Evolutionary conservation across 2,888 invertebrate species (phyloP).

Genomic region (Brachycybe producta): DNA sequence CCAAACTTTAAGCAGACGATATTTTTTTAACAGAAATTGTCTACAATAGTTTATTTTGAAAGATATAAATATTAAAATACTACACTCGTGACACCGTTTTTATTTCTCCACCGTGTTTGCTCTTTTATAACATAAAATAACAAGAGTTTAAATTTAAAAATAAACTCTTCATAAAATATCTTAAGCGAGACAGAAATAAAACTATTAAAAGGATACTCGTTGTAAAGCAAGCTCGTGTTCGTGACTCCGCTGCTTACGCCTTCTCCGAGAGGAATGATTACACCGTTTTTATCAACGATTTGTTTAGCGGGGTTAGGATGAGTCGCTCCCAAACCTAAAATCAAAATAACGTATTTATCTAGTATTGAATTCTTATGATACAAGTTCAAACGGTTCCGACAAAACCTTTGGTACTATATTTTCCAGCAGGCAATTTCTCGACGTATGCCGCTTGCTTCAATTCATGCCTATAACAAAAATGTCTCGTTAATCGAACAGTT

Average conservation of each 20-base stretch:
- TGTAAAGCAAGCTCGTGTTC: slow-evolving; percentile 59
- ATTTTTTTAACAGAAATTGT: too few relatives aligned
- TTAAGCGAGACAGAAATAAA: too few relatives aligned
- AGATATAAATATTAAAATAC: too few relatives aligned
- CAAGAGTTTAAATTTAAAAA: too few relatives aligned
- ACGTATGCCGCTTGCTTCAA: slow-evolving; percentile 56
- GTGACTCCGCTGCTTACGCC: slow-evolving; percentile 35
- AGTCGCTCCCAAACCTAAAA: slow-evolving; percentile 54
- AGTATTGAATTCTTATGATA: too few relatives aligned
- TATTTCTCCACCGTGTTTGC: too few relatives aligned
- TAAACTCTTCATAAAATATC: too few relatives aligned
- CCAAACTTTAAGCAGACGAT: too few relatives aligned
- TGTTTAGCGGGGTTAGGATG: slow-evolving; percentile 59
- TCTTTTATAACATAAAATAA: too few relatives aligned
- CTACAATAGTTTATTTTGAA: too few relatives aligned
- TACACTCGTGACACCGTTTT: too few relatives aligned
- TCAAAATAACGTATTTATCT: not conserved
- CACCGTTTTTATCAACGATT: slow-evolving; percentile 48
- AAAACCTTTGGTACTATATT: slow-evolving; percentile 76
- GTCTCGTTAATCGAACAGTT: not conserved
- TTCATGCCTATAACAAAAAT: slow-evolving; percentile 53
- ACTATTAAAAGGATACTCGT: slow-evolving; percentile 74
- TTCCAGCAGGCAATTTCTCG: slow-evolving; percentile 61
- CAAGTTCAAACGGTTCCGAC: too few relatives aligned
- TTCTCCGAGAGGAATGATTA: slow-evolving; percentile 64